Conservation (phyloP, 2,888 invertebrate genomes). For the Vanessa cardui region DNA sequence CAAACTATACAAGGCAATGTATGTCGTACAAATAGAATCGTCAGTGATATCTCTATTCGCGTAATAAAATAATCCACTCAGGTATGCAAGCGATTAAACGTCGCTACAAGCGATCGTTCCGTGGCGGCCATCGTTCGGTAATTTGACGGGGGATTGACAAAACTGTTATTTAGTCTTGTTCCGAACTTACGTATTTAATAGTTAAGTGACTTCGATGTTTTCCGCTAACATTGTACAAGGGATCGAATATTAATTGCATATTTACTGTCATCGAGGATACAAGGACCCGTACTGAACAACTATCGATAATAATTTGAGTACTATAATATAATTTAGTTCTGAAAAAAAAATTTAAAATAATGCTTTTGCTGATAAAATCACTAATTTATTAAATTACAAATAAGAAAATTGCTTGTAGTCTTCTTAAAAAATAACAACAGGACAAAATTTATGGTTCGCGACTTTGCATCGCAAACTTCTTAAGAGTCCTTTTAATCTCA, state of each 20-base stretch:
- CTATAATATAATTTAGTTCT: too few relatives aligned
- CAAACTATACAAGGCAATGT: slow-evolving; percentile 49
- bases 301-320: neutral
- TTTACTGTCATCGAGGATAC: neutral
- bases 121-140: slow-evolving; percentile 56
- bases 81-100: slow-evolving; percentile 77
- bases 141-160: slow-evolving; percentile 64
- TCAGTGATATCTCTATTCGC: slow-evolving; percentile 44
- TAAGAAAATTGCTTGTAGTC: too few relatives aligned
- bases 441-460: too few relatives aligned
- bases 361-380: too few relatives aligned
- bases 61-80: slow-evolving; percentile 62
- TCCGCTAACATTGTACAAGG: slow-evolving; percentile 1
- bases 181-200: slow-evolving; percentile 22
- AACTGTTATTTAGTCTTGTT: slow-evolving; percentile 56
- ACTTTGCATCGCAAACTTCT: too few relatives aligned
- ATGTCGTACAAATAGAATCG: slow-evolving; percentile 31
- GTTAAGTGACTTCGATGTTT: slow-evolving; percentile 14
- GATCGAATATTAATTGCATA: slow-evolving; percentile 24
- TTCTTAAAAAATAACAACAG: too few relatives aligned
- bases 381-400: too few relatives aligned
- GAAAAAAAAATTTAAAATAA: too few relatives aligned
- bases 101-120: slow-evolving; percentile 55
- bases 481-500: too few relatives aligned
- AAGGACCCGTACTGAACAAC: neutral